phyloP scores from a whole-genome alignment of 2,888 invertebrate genomes.

The Metellina segmentata region DNA sequence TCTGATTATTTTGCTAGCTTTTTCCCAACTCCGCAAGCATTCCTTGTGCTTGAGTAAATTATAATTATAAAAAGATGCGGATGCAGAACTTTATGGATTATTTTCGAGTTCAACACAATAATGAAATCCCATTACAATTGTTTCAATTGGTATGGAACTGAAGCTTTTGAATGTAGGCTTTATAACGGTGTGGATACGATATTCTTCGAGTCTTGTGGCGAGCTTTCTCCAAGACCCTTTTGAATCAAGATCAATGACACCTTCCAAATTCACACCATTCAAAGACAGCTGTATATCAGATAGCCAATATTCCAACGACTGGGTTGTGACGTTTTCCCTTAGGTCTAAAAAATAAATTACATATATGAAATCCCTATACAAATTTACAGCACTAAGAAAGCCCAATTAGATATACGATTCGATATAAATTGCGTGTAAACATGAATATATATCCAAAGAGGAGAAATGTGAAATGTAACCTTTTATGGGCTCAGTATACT shows the following conservation, averaged over 20 bases:
- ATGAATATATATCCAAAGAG: too few relatives aligned
- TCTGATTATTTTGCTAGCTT: too few relatives aligned
- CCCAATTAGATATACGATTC: too few relatives aligned
- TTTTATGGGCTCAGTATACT: too few relatives aligned
- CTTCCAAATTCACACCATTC: not conserved
- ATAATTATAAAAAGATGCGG: too few relatives aligned
- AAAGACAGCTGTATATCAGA: conserved; percentile 18
- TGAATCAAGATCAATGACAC: not conserved
- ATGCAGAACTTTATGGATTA: not conserved
- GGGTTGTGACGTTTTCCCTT: not conserved
- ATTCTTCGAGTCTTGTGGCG: conserved; percentile 49
- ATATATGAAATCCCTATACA: not conserved
- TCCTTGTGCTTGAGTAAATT: too few relatives aligned
- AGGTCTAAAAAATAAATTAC: not conserved
- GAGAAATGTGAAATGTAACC: too few relatives aligned
- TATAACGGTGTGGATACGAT: conserved; percentile 54
- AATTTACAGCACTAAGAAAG: not conserved
- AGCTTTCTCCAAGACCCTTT: conserved; percentile 34
- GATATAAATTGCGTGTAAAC: too few relatives aligned
- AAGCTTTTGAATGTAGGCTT: conserved; percentile 41
- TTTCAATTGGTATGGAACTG: conserved; percentile 17
- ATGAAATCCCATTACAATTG: conserved; percentile 21
- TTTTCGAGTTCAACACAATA: too few relatives aligned
- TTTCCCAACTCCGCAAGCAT: too few relatives aligned
- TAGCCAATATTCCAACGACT: conserved; percentile 33